These are phyloP conservation scores for Xenopus borealis DNA, from an alignment of 2,113 vertebrate genomes.

Conservation along the genomic window DNA sequence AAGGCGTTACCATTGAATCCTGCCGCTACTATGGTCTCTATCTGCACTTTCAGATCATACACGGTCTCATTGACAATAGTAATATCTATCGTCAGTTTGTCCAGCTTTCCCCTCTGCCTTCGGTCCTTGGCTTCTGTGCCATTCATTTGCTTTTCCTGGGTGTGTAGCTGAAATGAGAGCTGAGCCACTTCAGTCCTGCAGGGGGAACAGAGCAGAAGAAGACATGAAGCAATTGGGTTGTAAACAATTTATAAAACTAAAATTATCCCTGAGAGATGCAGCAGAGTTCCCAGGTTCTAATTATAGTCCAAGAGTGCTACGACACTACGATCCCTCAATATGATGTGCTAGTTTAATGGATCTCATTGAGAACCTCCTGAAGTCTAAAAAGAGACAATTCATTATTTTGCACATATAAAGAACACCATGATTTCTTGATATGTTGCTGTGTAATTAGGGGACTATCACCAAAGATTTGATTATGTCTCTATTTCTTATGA, in stretches of 20 bases:
- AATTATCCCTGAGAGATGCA: slow-evolving; percentile 1
- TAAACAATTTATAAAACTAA: slow-evolving; percentile 1
- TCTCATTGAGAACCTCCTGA: too few species aligned
- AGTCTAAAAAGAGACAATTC: too few species aligned
- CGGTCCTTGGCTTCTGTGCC: slow-evolving; percentile 40
- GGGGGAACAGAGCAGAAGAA: neutral
- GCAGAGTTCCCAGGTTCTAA: neutral
- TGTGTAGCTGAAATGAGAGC: slow-evolving; percentile 25
- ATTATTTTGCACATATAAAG: too few species aligned
- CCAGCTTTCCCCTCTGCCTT: slow-evolving; percentile 49
- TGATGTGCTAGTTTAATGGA: too few species aligned
- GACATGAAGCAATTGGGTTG: neutral
- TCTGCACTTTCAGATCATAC: slow-evolving; percentile 49
- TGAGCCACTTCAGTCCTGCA: slow-evolving; percentile 32
- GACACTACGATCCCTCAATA: too few species aligned
- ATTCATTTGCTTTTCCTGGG: slow-evolving; percentile 53
- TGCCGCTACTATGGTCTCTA: slow-evolving; percentile 54
- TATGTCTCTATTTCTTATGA: too few species aligned
- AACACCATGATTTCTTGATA: too few species aligned
- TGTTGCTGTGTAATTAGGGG: too few species aligned
- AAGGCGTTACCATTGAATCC: slow-evolving; percentile 67
- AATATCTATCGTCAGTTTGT: slow-evolving; percentile 54
- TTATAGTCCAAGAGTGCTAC: neutral
- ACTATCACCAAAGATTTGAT: too few species aligned
- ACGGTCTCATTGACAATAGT: slow-evolving; percentile 64